phyloP scores from a whole-genome alignment of 2,888 invertebrate genomes.

The Meta bourneti region DNA sequence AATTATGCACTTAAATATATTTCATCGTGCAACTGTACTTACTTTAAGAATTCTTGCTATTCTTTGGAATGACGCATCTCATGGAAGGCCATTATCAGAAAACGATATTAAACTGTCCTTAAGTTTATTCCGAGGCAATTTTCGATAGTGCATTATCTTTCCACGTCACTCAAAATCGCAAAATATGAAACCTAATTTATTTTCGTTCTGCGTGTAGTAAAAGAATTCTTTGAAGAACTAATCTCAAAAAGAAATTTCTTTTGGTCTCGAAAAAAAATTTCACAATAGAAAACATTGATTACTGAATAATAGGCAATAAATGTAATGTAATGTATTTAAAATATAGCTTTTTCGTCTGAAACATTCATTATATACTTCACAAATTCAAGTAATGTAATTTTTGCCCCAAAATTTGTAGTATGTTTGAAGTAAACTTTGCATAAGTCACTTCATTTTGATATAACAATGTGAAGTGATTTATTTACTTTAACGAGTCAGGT shows the following conservation, averaged over 20 bases:
- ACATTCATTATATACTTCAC: neutral
- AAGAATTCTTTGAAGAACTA: neutral
- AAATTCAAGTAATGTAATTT: neutral
- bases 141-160: conserved; percentile 31
- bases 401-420: neutral
- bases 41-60: neutral
- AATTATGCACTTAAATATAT: too few species aligned
- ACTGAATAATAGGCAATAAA: neutral
- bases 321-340: neutral
- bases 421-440: neutral
- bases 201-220: neutral
- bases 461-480: neutral
- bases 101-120: neutral
- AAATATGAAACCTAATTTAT: neutral
- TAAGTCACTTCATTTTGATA: too few species aligned
- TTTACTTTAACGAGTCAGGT: neutral
- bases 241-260: neutral
- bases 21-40: too few species aligned
- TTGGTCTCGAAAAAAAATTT: neutral
- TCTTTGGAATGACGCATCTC: neutral
- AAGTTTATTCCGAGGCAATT: neutral
- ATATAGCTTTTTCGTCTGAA: neutral
- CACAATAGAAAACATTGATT: neutral
- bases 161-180: conserved; percentile 8
- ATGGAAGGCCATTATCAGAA: neutral